A percentile compares a stretch with the other conserved stretches of the same genome.
Evolutionary conservation across 1,140 invertebrate genomes (phyloP).

Genomic region (Eufriesea mexicana): DNA sequence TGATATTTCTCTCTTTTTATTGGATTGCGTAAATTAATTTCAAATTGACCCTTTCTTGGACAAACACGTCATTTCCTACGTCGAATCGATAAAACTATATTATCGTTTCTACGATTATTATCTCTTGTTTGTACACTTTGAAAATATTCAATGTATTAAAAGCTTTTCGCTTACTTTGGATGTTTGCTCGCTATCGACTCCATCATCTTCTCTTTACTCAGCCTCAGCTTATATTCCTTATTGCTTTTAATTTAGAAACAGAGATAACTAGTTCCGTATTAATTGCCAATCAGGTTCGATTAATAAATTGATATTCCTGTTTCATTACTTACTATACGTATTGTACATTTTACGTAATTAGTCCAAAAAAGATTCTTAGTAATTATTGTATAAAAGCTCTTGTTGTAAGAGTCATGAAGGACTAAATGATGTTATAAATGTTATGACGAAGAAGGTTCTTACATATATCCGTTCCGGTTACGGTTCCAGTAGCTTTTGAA

Average conservation of each 20-base stretch:
- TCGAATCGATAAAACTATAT: conserved; percentile 2
- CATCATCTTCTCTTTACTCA: background rate
- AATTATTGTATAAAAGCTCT: no score
- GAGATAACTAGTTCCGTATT: background rate
- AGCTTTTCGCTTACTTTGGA: conserved; percentile 12
- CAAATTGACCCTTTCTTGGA: background rate
- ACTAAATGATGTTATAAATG: no score
- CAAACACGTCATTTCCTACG: background rate
- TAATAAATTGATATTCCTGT: background rate
- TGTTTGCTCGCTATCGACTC: conserved; percentile 7
- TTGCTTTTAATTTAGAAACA: background rate
- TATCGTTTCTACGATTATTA: conserved; percentile 3
- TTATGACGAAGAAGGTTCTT: no score
- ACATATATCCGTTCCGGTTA: no score
- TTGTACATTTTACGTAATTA: no score
- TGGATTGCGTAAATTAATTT: background rate
- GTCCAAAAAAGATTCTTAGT: no score
- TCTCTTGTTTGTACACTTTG: conserved; percentile 10
- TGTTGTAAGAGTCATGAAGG: no score
- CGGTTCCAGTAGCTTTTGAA: no score
- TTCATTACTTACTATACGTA: no score
- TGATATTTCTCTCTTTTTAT: background rate
- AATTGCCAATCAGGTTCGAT: background rate
- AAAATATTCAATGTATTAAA: background rate
- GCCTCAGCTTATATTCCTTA: background rate